These are phyloP conservation scores for Rhagonycha lutea DNA, from an alignment of 2,888 invertebrate species.

Conservation along the genomic window DNA sequence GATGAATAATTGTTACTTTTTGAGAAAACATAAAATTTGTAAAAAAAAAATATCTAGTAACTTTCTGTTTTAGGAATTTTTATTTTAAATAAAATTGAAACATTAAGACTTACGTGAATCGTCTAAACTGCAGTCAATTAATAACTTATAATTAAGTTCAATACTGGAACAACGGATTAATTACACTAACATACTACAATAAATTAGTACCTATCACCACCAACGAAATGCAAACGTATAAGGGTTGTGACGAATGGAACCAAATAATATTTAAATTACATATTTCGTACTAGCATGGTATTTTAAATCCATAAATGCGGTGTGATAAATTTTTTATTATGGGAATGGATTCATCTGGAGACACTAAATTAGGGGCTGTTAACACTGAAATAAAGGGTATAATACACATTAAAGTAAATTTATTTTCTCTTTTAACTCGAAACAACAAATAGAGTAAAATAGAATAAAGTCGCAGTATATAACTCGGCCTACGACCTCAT, in stretches of 20 bases:
- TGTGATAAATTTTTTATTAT: not conserved
- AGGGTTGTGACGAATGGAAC: not conserved
- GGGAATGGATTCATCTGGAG: not conserved
- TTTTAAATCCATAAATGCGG: not conserved
- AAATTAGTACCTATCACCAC: no score
- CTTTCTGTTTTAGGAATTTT: no score
- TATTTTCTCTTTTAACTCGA: not conserved
- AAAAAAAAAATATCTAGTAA: no score
- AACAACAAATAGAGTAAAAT: not conserved
- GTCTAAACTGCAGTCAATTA: not conserved
- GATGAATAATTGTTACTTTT: no score
- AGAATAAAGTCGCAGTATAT: no score
- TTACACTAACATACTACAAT: not conserved
- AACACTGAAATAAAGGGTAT: not conserved
- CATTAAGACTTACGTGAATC: not conserved
- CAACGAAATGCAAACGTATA: not conserved
- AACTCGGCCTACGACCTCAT: no score
- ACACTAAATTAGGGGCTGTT: not conserved
- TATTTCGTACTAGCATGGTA: not conserved
- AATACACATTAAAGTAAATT: not conserved
- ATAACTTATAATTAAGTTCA: not conserved
- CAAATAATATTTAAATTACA: not conserved
- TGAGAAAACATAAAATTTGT: no score
- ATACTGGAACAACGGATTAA: not conserved
- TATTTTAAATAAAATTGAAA: not conserved